Conservation (phyloP, 2,888 invertebrate genomes). For the Ecdyonurus torrentis region DNA sequence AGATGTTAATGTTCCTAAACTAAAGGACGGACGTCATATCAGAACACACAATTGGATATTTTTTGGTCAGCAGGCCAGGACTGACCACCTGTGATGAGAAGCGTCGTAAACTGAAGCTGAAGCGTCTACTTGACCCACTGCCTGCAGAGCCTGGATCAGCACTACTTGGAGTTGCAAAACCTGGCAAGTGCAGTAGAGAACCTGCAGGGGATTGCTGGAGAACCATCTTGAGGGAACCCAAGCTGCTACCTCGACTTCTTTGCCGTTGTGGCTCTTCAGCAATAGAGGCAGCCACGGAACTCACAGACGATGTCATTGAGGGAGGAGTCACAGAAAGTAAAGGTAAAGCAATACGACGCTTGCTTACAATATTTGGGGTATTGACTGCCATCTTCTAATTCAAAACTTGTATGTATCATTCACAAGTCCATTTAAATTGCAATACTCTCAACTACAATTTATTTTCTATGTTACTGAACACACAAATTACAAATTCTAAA, state of each 20-base stretch:
- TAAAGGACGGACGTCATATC: not conserved
- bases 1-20: not conserved
- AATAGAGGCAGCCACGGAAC: not conserved
- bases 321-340: conserved; percentile 1
- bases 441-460: too few species aligned
- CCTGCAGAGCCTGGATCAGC: not conserved
- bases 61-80: not conserved
- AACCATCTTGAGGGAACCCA: not conserved
- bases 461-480: too few species aligned
- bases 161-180: not conserved
- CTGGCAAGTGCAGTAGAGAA: not conserved
- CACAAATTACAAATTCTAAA: too few species aligned
- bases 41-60: too few species aligned
- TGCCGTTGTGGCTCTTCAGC: not conserved
- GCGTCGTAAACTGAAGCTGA: conserved; percentile 1
- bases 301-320: not conserved
- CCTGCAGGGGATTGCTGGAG: not conserved
- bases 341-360: not conserved
- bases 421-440: too few species aligned
- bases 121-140: not conserved
- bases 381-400: not conserved
- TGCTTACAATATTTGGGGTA: not conserved
- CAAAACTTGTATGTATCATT: too few species aligned
- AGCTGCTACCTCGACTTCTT: not conserved
- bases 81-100: not conserved